These are phyloP conservation scores for Glaucomys volans DNA, from an alignment of 2,113 vertebrate species.

Conservation along the genomic window DNA sequence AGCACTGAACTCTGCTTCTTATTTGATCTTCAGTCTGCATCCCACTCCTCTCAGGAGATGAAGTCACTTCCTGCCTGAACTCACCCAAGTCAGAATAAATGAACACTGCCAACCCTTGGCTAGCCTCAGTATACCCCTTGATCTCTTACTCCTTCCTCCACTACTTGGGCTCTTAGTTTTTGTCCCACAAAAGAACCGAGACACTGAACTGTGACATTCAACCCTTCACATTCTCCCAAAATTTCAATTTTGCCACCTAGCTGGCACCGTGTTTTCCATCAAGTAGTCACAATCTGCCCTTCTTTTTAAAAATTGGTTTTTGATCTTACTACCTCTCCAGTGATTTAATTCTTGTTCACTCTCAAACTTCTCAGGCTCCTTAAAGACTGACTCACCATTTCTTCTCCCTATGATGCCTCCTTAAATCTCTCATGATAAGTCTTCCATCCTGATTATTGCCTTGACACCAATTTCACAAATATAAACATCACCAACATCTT, in stretches of 20 bases:
- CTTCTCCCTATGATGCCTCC: neutral
- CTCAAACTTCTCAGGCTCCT: neutral
- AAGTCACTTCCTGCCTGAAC: neutral
- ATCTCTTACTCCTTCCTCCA: neutral
- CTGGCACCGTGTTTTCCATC: neutral
- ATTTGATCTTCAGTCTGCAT: neutral
- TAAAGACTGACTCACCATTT: neutral
- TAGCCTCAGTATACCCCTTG: neutral
- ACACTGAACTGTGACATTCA: neutral
- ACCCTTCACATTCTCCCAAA: neutral
- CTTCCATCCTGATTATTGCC: neutral
- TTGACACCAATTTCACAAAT: neutral
- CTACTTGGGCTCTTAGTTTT: neutral
- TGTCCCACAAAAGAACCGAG: neutral
- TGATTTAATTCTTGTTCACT: neutral
- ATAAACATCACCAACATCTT: neutral
- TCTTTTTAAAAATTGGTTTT: neutral
- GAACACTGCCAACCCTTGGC: neutral
- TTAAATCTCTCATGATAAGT: neutral
- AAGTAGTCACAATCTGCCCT: neutral
- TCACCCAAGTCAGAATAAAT: neutral
- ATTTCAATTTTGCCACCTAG: neutral
- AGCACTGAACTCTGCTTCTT: neutral
- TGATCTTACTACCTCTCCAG: neutral
- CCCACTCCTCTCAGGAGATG: neutral